Base-by-base conservation (phyloP, 2,797 vertebrate species). In the Tenualosa thibaudeaui region DNA sequence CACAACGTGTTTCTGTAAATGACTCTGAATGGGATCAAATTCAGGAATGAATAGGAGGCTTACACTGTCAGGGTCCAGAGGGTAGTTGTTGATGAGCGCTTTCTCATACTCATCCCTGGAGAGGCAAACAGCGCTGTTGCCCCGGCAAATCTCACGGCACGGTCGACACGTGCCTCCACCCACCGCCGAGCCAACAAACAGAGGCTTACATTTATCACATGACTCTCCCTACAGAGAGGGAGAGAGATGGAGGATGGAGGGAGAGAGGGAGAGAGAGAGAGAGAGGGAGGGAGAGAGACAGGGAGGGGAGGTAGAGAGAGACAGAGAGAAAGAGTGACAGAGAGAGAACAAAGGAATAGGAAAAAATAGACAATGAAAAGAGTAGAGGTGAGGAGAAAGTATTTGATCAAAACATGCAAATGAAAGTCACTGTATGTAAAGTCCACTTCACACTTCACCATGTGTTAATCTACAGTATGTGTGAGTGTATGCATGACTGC, bases 151-250 rank as follows among this genome's bases (percentile, higher is more conserved):
- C 88, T 96, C 92, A 0, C 95, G 94, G 88, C 97, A 98, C 12
- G 97, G 96, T 17, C 96, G 96, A 90, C 97, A 98, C 10, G 93
- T 94, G 0, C 97, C 97, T 0, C 97, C 97, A 0, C 95, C 96
- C 0, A 96, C 88, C 0, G 97, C 97, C 0, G 96, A 98, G 51
- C 97, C 97, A 82, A 98, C 97, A 5, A 96, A 98, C 62, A 98
- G 93, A 0, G 97, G 97, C 91, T 96, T 96, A 88, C 97, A 98
- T 90, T 97, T 97, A 88, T 98, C 97, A 84, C 97, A 98, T 89
- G 97, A 96, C 50, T 94, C 94, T 31, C 97, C 97, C 97, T 97
- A 88, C 85, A 86, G 78, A 0, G 2, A 82, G 1, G 5, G 2
- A 82, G 82, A 82, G 40, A 87, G 8, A 87, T 88, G 26, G 37